Conservation (phyloP, 1,140 invertebrate species). For the Drosophila triauraria region DNA sequence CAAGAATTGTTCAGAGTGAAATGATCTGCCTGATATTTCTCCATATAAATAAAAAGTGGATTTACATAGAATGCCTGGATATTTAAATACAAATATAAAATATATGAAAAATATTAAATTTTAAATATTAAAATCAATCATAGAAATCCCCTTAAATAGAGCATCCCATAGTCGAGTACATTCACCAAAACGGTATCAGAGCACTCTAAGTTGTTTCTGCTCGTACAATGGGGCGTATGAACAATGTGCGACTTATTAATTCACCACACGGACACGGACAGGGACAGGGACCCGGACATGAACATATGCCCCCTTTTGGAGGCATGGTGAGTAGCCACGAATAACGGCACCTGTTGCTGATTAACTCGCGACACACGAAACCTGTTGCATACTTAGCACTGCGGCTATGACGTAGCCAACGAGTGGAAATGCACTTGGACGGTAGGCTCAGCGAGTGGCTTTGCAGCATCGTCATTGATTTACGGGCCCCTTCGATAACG, state of each 20-base stretch:
- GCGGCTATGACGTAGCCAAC: conserved; percentile 45
- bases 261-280: conserved; percentile 63
- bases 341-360: conserved; percentile 70
- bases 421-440: conserved; percentile 20
- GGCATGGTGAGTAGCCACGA: conserved; percentile 48
- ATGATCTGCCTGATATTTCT: too few relatives aligned
- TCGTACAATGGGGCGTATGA: conserved; percentile 66
- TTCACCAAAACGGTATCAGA: neutral
- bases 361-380: conserved; percentile 33
- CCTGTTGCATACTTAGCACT: conserved; percentile 71
- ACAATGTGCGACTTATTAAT: conserved; percentile 68
- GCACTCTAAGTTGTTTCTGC: conserved; percentile 9
- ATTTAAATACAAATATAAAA: neutral
- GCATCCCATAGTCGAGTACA: neutral
- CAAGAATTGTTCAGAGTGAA: too few relatives aligned
- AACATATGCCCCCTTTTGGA: neutral
- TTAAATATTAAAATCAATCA: neutral
- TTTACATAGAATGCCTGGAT: too few relatives aligned
- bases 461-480: conserved; percentile 24
- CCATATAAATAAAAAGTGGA: too few relatives aligned
- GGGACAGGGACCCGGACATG: conserved; percentile 4
- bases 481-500: conserved; percentile 27
- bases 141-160: neutral
- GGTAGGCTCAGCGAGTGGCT: conserved; percentile 19
- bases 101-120: neutral